A percentile compares a stretch with the other conserved stretches of the same genome.
Conservation (phyloP, 2,888 invertebrate species). For the Calameuta pallipes region DNA sequence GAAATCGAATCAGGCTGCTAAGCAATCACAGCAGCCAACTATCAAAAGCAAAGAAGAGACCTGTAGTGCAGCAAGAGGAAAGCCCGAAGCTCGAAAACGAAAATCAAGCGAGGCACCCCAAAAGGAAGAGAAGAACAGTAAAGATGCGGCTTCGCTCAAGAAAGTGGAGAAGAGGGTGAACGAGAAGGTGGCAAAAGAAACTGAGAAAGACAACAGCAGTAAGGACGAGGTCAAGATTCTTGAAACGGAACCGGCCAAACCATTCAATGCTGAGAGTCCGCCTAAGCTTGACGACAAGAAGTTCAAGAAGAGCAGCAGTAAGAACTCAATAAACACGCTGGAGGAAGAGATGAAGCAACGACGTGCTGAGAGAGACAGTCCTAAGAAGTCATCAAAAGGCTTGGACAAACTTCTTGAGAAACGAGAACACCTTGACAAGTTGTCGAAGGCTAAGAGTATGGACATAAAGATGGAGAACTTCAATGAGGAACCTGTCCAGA, state of each 20-base stretch:
- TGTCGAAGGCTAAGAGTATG: slow-evolving; percentile 51
- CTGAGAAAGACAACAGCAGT: slow-evolving; percentile 14
- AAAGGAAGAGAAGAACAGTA: slow-evolving; percentile 58
- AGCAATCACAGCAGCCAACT: slow-evolving; percentile 58
- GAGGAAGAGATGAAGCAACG: slow-evolving; percentile 64
- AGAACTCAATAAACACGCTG: slow-evolving; percentile 53
- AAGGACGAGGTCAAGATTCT: slow-evolving; percentile 21
- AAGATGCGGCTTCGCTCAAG: slow-evolving; percentile 57
- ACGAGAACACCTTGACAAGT: slow-evolving; percentile 66
- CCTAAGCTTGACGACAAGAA: slow-evolving; percentile 49
- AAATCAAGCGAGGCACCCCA: slow-evolving; percentile 57
- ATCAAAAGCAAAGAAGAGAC: slow-evolving; percentile 47
- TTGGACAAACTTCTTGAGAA: slow-evolving; percentile 72
- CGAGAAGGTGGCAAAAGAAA: slow-evolving; percentile 33
- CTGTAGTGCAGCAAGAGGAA: slow-evolving; percentile 42
- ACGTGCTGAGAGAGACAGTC: slow-evolving; percentile 67
- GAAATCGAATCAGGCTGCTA: slow-evolving; percentile 45
- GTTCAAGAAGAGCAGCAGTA: slow-evolving; percentile 39
- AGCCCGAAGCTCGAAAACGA: slow-evolving; percentile 61
- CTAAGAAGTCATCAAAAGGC: slow-evolving; percentile 72
- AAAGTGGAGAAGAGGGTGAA: slow-evolving; percentile 58
- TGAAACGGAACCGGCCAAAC: slow-evolving; percentile 28
- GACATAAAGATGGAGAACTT: slow-evolving; percentile 34
- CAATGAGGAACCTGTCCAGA: background rate
- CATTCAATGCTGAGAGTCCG: slow-evolving; percentile 17